phyloP scores from a whole-genome alignment of 1,140 invertebrate genomes.

The Anthonomus grandis region DNA sequence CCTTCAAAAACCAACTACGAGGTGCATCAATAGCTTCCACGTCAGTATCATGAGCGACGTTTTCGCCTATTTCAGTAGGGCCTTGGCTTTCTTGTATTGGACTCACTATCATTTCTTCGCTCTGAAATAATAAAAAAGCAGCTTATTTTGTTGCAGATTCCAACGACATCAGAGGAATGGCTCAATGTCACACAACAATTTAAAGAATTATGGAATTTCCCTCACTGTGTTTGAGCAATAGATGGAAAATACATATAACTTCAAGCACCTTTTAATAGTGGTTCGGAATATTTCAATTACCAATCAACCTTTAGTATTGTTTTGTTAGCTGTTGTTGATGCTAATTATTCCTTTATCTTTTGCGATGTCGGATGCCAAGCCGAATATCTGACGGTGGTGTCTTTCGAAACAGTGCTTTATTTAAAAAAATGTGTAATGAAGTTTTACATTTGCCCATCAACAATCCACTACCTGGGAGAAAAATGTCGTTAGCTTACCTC shows the following conservation, averaged over 20 bases:
- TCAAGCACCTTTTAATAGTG: no score
- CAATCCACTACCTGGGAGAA: background rate
- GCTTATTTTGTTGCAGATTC: background rate
- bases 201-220: no score
- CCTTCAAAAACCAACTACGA: no score
- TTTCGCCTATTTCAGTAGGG: background rate
- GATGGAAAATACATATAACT: background rate
- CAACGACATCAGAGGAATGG: no score
- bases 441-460: background rate
- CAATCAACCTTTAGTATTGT: background rate
- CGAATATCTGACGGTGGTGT: background rate
- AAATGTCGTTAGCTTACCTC: background rate
- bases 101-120: background rate
- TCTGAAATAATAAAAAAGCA: no score
- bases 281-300: background rate
- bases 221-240: no score
- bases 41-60: background rate
- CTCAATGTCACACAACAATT: background rate
- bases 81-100: background rate
- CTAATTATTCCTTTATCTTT: background rate
- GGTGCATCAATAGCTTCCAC: constrained; percentile 1
- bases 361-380: background rate
- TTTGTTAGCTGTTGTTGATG: background rate
- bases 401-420: background rate
- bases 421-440: background rate